Percentiles rank a stretch among this genome's conserved stretches.
phyloP scores from a whole-genome alignment of 2,888 invertebrate genomes.

The Shargacucullia verbasci region DNA sequence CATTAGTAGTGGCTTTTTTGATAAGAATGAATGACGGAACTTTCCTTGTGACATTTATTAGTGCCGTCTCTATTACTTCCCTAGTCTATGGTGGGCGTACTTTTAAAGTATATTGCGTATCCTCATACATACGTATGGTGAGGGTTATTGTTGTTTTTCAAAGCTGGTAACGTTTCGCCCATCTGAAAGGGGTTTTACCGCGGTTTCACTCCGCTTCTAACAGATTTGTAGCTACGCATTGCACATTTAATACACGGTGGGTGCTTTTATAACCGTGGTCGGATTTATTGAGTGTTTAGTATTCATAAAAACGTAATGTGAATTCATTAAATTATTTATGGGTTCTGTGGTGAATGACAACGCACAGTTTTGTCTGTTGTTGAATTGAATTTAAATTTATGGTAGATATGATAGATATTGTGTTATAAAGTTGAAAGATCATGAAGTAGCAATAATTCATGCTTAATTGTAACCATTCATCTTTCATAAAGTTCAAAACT shows the following conservation, averaged over 20 bases:
- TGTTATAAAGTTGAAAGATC: neutral
- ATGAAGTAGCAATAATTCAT: conserved; percentile 1
- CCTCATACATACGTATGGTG: conserved; percentile 80
- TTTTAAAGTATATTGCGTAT: conserved; percentile 85
- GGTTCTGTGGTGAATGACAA: conserved; percentile 67
- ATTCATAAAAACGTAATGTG: conserved; percentile 85
- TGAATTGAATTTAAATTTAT: conserved; percentile 27
- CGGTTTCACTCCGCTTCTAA: conserved; percentile 70
- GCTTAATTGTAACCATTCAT: neutral
- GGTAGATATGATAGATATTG: neutral
- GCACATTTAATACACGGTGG: conserved; percentile 69
- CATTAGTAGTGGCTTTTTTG: neutral
- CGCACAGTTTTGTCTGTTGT: conserved; percentile 59
- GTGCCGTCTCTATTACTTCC: conserved; percentile 56
- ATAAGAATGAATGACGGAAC: conserved; percentile 1
- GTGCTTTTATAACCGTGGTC: conserved; percentile 75
- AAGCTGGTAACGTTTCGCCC: conserved; percentile 76
- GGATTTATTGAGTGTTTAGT: conserved; percentile 83
- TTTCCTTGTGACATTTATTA: neutral
- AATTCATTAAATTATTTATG: conserved; percentile 66
- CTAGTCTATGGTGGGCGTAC: conserved; percentile 70
- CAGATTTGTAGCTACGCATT: conserved; percentile 76
- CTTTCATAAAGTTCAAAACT: conserved; percentile 4
- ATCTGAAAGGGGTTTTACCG: conserved; percentile 75
- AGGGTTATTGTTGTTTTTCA: conserved; percentile 87